Evolutionary conservation across 2,113 vertebrate species (phyloP).

Genomic region (Calyptomena viridis): DNA sequence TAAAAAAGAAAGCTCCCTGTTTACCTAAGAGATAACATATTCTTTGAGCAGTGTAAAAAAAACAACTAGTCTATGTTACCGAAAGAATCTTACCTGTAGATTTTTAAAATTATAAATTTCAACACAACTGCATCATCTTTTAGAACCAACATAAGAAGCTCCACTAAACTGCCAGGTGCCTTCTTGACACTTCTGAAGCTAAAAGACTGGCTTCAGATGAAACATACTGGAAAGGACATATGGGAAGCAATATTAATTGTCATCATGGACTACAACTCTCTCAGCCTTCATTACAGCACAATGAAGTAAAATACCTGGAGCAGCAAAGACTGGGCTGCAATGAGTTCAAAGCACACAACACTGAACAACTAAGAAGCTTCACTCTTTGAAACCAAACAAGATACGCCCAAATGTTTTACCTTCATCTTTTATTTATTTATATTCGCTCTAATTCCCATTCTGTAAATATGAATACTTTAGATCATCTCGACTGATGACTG

Average conservation of each 20-base stretch:
- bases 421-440: not conserved
- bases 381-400: not conserved
- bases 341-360: not conserved
- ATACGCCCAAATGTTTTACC: not conserved
- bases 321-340: not conserved
- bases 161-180: not conserved
- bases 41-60: not conserved
- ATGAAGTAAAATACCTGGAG: not conserved
- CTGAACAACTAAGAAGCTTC: not conserved
- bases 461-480: not conserved
- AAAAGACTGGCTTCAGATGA: not conserved
- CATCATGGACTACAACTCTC: not conserved
- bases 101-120: not conserved
- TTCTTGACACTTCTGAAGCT: not conserved
- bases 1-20: not conserved
- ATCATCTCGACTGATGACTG: not conserved
- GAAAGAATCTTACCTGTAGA: not conserved
- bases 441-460: not conserved
- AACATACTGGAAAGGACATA: not conserved
- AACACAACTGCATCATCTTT: not conserved
- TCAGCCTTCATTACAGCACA: not conserved
- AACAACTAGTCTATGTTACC: not conserved
- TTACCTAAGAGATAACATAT: not conserved
- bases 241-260: not conserved
- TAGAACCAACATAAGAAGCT: not conserved